Base-by-base conservation (phyloP, 2,888 invertebrate species). In the Orchesellides sinensis region DNA sequence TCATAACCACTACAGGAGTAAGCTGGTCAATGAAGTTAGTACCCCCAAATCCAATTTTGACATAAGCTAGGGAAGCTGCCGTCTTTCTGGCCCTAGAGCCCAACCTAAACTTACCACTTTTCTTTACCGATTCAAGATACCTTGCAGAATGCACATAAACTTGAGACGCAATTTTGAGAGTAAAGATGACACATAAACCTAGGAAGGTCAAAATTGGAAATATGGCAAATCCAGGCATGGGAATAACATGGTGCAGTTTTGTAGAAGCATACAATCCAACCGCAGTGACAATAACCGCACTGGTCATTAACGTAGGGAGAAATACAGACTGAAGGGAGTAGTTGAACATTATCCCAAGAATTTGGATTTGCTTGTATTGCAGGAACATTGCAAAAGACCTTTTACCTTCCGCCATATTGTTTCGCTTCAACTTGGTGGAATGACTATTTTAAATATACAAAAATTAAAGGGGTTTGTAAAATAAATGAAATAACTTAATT, bases 211-310 rank as follows among this genome's bases (percentile, higher is more conserved):
- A 6, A 5, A 69, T 17, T 10, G 69, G 69, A 23, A 69, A 69
- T 19, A 69, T 47, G n/a, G 52, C 69, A 52, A 52, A 69, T 2
- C 69, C 69, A 23, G 69, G 69, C 49, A 52, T 52, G 5, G 69
- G 69, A 25, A 69, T 69, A 4, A 27, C 49, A 8, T 49, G 5
- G 29, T 69, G 69, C n/a, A 69, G 19, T 10, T 27, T 49, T 8
- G 52, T 52, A 19, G 49, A 52, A 17, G 69, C 27, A 49, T 52
- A 69, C 2, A 47, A 3, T n/a, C 69, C 17, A 21, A 69, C 25
- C 12, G 49, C 52, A 5, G 49, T 23, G 27, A 69, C 52, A 3
- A n/a, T 25, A n/a, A 19, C n/a, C 12, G 52, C 69, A 8, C 25
- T 17, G 4, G 54, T 49, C 8, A 52, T 27, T 6, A 49, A 17